Base-by-base conservation (phyloP, 2,888 invertebrate species). In the Sphecodes monilicornis region DNA sequence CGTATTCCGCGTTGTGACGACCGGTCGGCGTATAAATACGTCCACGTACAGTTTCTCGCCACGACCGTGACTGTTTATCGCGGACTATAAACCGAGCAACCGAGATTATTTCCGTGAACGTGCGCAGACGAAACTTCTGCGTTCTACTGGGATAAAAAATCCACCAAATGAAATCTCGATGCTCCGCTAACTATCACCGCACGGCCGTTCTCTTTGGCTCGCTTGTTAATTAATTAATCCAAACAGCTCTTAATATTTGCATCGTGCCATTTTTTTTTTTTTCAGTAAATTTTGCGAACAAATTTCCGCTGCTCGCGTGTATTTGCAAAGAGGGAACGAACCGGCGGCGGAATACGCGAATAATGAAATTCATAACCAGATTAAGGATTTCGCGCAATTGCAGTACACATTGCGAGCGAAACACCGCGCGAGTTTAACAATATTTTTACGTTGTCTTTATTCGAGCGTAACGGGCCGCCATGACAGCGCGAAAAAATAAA, bases 31-130 rank as follows among this genome's bases (percentile, higher is more conserved):
- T 54, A 70, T 81, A 36, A 80, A 76, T 54, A 57, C 29, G 71
- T 46, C 74, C 43, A 43, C 57, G 46, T 68, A 29, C 26, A 29
- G 68, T 80, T 41, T 66, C 54, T 36, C 80, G 76, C 39, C 22
- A n/a, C 57, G 46, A 26, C 18, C 57, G 39, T 41, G 74, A 32
- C 69, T 69, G 76, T 80, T 69, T 69, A 76, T 80, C 76, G 26
- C 64, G 41, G 26, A n/a, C 64, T 41, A 71, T 64, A 78, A 77
- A 77, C 78, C 6, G 76, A 32, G 39, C 13, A n/a, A 32, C 26
- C 50, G 57, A 60, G 69, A 78, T 54, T 41, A 79, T 80, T 80
- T 66, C 71, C 71, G 50, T 11, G 22, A 29, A 60, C 70, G 60
- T 26, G 18, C 1, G 64, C 16, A 64, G 6, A 1, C 29, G 18